These are phyloP conservation scores for Ptilorrhoa leucosticta DNA, from an alignment of 2,113 vertebrate genomes.

Conservation along the genomic window DNA sequence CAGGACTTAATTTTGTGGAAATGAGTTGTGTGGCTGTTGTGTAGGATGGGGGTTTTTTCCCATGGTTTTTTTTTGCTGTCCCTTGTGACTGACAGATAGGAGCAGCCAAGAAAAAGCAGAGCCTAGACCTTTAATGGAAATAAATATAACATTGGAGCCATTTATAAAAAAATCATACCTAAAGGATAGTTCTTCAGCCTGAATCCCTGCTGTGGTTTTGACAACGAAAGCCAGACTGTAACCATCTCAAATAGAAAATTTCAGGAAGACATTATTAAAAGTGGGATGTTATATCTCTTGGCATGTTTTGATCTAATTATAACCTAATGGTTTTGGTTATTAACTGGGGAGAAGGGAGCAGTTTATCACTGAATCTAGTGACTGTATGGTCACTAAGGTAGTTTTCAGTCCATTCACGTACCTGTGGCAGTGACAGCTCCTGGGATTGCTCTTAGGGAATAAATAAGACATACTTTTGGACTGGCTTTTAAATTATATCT, in stretches of 20 bases:
- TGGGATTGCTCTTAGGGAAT: not conserved
- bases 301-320: not conserved
- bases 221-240: not conserved
- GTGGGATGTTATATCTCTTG: not conserved
- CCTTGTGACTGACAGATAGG: not conserved
- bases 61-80: not conserved
- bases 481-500: not conserved
- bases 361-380: not conserved
- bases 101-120: not conserved
- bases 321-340: not conserved
- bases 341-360: not conserved
- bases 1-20: not conserved
- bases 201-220: not conserved
- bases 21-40: not conserved
- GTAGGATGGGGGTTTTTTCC: not conserved
- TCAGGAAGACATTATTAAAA: not conserved
- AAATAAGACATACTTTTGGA: not conserved
- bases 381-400: not conserved
- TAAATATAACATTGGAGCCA: not conserved
- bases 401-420: not conserved
- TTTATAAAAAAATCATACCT: not conserved
- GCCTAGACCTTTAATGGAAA: not conserved
- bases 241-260: not conserved
- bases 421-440: not conserved
- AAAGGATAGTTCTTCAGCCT: not conserved